Conservation (phyloP, 2,113 vertebrate genomes). For the Opisthocomus hoazin region DNA sequence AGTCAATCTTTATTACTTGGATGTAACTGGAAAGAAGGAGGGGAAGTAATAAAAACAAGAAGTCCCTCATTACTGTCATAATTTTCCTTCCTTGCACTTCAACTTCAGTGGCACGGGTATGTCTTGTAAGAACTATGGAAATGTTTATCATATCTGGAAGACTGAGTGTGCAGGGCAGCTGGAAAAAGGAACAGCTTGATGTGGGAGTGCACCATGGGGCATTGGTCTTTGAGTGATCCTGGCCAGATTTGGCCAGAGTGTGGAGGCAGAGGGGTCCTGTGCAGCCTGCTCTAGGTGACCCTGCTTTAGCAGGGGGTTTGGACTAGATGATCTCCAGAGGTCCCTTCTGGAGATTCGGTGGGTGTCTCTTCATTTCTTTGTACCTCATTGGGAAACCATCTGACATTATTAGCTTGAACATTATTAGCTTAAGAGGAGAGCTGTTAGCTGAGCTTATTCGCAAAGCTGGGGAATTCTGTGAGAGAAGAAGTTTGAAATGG, state of each 20-base stretch:
- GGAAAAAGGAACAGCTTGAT: background rate
- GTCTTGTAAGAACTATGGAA: background rate
- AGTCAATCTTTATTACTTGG: background rate
- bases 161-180: background rate
- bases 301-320: too few relatives aligned
- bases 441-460: background rate
- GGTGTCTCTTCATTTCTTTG: background rate
- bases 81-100: background rate
- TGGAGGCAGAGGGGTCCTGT: background rate
- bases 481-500: background rate
- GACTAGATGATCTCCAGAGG: too few relatives aligned
- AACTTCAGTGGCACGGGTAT: background rate
- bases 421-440: background rate
- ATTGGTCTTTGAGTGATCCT: background rate
- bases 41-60: background rate
- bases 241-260: background rate
- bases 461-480: background rate
- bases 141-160: background rate
- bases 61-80: background rate
- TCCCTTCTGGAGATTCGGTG: too few relatives aligned
- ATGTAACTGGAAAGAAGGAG: background rate
- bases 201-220: background rate
- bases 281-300: too few relatives aligned
- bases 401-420: background rate
- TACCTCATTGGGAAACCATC: background rate